Evolutionary conservation across 2,888 invertebrate species (phyloP).

Genomic region (Xiphydria camelus): DNA sequence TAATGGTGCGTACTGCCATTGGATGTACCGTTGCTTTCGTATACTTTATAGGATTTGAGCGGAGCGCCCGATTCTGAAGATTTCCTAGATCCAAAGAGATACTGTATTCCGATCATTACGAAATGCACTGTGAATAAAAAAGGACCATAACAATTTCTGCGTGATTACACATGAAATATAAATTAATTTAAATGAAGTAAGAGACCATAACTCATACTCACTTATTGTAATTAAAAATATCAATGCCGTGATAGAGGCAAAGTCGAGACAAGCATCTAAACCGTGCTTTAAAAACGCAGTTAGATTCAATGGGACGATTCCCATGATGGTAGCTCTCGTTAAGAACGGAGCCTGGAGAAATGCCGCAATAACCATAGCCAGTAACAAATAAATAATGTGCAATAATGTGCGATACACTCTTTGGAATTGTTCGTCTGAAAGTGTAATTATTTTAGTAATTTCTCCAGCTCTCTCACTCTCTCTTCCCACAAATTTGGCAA

Average conservation of each 20-base stretch:
- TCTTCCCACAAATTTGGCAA: too few relatives aligned
- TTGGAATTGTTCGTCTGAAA: conserved; percentile 47
- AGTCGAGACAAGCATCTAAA: conserved; percentile 46
- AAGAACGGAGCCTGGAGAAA: conserved; percentile 51
- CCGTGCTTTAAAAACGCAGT: conserved; percentile 49
- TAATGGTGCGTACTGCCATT: conserved; percentile 16
- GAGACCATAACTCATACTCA: conserved; percentile 29
- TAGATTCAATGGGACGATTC: conserved; percentile 50
- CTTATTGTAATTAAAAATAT: conserved; percentile 50
- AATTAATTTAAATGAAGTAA: neutral
- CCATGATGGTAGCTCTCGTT: conserved; percentile 47
- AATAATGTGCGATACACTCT: conserved; percentile 39
- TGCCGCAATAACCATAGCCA: conserved; percentile 51
- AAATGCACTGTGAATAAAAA: conserved; percentile 43
- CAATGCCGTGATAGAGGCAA: conserved; percentile 46
- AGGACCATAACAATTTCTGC: neutral
- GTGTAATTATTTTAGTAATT: conserved; percentile 7
- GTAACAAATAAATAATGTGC: conserved; percentile 46
- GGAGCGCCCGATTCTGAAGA: neutral
- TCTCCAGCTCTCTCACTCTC: too few relatives aligned
- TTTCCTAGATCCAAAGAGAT: conserved; percentile 20
- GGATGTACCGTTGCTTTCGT: conserved; percentile 13
- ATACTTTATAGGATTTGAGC: conserved; percentile 4
- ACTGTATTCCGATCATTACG: conserved; percentile 42
- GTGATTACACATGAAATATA: neutral